Base-by-base conservation (phyloP, 2,797 vertebrate species). In the Rhabdomys pumilio region DNA sequence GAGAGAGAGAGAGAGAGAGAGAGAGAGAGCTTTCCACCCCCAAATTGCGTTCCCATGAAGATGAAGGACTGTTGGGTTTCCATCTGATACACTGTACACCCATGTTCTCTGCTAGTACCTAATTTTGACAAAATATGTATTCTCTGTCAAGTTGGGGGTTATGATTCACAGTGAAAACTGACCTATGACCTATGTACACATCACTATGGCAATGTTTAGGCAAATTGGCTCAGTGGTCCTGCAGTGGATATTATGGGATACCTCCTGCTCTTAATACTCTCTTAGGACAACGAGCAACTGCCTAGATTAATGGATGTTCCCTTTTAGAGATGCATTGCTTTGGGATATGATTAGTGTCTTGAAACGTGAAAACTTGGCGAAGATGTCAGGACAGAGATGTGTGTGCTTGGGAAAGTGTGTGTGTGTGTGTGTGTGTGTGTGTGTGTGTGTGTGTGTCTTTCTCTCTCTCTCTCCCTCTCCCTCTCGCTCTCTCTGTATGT, bases 131-230 rank as follows among this genome's bases (percentile, higher is more conserved):
- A 92, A 97, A 97, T 96, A 98, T 98, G 97, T 98, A 98, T 98
- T 98, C 98, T 98, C 98, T 96, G 97, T 98, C 97, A 97, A 97
- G 98, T 98, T 93, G 96, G 98, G 97, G 97, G 96, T 92, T 97
- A 97, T 95, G 95, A 99, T 99, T 99, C 99, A 99, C 96, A 88
- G 96, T 88, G 96, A 98, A 99, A 99, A 98, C 98, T 38, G 38
- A 38, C 38, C 38, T 38, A 38, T 98, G 96, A 86, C 97, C 98
- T 99, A 98, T 97, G 97, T 98, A 98, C 97, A 98, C 98, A 97
- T 98, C 98, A 77, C 98, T 98, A 96, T 93, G 95, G 97, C 94
- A 97, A 99, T 97, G 91, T 98, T 98, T 98, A 97, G 97, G 93
- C 84, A 89, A 97, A 97, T 89, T 14, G 2, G 69, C 82, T 0